Conservation (phyloP, 2,888 invertebrate genomes). For the Xylota segnis region DNA sequence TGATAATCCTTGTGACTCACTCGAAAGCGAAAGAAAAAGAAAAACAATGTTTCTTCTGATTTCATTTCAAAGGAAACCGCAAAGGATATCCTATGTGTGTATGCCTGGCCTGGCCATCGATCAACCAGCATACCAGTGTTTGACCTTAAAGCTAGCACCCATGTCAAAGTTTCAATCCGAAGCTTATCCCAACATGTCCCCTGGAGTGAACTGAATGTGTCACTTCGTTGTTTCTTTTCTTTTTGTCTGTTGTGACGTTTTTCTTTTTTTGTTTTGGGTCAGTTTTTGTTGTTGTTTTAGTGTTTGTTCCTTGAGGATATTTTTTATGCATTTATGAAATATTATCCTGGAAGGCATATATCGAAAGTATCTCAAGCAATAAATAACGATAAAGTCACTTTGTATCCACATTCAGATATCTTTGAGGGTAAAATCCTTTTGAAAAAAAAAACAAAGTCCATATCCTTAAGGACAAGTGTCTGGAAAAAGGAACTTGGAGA, state of each 20-base stretch:
- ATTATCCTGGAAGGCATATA: constrained; percentile 37
- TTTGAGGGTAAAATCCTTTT: constrained; percentile 11
- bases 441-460: constrained; percentile 2
- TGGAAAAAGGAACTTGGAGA: neutral
- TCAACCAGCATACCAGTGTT: constrained; percentile 30
- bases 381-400: constrained; percentile 69
- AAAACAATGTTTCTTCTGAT: constrained; percentile 8
- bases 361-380: constrained; percentile 49
- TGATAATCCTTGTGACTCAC: constrained; percentile 32
- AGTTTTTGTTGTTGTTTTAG: constrained; percentile 2
- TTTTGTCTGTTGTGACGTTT: too few species aligned
- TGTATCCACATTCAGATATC: constrained; percentile 7
- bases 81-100: constrained; percentile 23
- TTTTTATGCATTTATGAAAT: constrained; percentile 52
- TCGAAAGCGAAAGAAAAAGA: too few species aligned
- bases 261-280: neutral
- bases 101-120: constrained; percentile 30
- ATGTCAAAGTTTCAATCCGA: constrained; percentile 70
- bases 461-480: constrained; percentile 29
- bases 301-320: constrained; percentile 21
- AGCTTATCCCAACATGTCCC: constrained; percentile 71
- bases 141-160: constrained; percentile 61
- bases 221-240: constrained; percentile 43
- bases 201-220: constrained; percentile 59
- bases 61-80: constrained; percentile 50